Evolutionary conservation across 2,797 vertebrate genomes (phyloP).

Genomic region (Catostomus latipinnis): DNA sequence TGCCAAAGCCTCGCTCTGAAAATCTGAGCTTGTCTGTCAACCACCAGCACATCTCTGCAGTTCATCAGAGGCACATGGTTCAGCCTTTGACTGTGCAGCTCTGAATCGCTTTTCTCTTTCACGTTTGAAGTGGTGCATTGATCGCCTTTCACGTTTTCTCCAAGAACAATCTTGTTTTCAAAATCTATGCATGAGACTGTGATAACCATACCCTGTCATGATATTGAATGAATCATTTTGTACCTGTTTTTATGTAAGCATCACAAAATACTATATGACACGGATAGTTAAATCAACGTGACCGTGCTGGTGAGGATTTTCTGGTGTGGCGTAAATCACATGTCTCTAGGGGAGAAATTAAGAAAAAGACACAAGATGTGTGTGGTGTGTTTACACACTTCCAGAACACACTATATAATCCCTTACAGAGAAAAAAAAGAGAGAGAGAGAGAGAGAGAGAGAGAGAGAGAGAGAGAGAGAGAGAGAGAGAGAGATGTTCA

Average conservation of each 20-base stretch:
- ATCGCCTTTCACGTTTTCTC: background rate
- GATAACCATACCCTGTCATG: background rate
- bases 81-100: too few relatives aligned
- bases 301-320: background rate
- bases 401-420: background rate
- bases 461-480: slow-evolving; percentile 25
- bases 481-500: slow-evolving; percentile 32
- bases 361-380: background rate
- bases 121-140: background rate
- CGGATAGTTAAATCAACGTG: slow-evolving; percentile 6
- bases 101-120: too few relatives aligned
- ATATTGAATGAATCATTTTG: slow-evolving; percentile 15
- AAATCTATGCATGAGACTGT: background rate
- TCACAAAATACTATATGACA: slow-evolving; percentile 12
- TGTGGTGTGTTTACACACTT: background rate
- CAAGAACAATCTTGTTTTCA: background rate
- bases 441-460: slow-evolving; percentile 19
- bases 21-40: slow-evolving; percentile 23
- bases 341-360: background rate
- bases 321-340: background rate
- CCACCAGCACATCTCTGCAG: background rate
- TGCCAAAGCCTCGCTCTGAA: slow-evolving; percentile 23
- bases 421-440: slow-evolving; percentile 9
- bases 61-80: background rate
- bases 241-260: background rate